phyloP scores from a whole-genome alignment of 2,797 vertebrate genomes.

The Muscicapa striata region DNA sequence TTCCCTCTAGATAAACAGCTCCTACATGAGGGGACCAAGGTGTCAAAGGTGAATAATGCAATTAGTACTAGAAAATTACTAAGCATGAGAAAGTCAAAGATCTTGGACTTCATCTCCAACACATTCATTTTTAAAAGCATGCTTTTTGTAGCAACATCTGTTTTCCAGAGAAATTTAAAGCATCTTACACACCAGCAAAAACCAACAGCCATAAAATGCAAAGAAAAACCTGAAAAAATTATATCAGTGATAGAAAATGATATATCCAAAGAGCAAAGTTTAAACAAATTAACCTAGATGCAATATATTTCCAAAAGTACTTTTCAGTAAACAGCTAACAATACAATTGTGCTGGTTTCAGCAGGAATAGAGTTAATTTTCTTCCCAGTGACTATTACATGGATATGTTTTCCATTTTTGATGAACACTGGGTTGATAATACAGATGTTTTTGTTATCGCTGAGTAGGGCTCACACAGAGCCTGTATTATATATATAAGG shows the following conservation, averaged over 20 bases:
- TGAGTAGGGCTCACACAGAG: not conserved
- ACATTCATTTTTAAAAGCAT: not conserved
- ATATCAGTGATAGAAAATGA: not conserved
- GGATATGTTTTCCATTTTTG: not conserved
- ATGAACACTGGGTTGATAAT: not conserved
- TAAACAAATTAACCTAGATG: not conserved
- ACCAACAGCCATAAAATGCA: not conserved
- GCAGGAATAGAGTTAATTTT: not conserved
- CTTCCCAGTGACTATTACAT: not conserved
- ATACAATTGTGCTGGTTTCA: not conserved
- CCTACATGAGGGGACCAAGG: constrained; percentile 75
- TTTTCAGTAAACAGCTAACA: not conserved
- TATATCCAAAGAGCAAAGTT: not conserved
- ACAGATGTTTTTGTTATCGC: not conserved
- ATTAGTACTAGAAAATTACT: constrained; percentile 38
- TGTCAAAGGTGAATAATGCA: not conserved
- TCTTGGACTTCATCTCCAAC: not conserved
- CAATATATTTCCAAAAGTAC: not conserved
- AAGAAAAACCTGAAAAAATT: not conserved
- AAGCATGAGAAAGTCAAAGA: not conserved
- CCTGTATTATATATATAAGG: no score
- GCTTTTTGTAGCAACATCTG: not conserved
- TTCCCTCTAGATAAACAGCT: constrained; percentile 96
- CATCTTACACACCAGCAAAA: not conserved
- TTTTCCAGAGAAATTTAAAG: constrained; percentile 1